phyloP scores from a whole-genome alignment of 2,888 invertebrate genomes.

The Timema podura region DNA sequence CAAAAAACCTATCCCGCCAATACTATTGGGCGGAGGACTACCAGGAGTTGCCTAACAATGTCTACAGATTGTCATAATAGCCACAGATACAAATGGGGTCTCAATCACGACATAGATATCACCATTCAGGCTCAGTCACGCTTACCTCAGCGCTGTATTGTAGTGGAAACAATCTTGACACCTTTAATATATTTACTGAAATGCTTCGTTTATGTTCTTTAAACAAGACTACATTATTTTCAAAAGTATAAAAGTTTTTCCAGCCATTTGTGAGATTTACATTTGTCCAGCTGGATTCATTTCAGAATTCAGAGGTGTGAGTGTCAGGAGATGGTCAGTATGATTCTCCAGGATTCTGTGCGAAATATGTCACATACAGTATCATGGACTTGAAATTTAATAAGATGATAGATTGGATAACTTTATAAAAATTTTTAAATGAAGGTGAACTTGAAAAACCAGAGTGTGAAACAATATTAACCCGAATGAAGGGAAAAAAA shows the following conservation, averaged over 20 bases:
- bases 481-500: conserved; percentile 18
- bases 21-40: background rate
- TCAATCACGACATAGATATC: background rate
- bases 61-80: background rate
- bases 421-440: background rate
- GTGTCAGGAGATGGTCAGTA: conserved; percentile 32
- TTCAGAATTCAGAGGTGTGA: conserved; percentile 21
- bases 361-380: conserved; percentile 31
- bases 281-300: background rate
- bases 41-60: background rate
- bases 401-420: conserved; percentile 29
- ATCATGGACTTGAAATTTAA: conserved; percentile 28
- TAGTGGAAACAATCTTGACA: conserved; percentile 7
- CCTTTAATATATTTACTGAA: background rate
- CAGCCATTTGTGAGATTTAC: background rate
- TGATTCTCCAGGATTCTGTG: conserved; percentile 30
- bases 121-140: conserved; percentile 7
- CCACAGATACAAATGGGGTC: conserved; percentile 15
- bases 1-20: background rate
- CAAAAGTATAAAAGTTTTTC: conserved; percentile 11
- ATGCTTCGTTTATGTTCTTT: conserved; percentile 5
- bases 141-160: background rate
- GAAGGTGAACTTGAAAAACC: conserved; percentile 24
- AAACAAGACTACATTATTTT: background rate
- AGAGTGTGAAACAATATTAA: conserved; percentile 28